These are phyloP conservation scores for Aselliscus stoliczkanus DNA, from an alignment of 2,797 vertebrate species.

Conservation along the genomic window DNA sequence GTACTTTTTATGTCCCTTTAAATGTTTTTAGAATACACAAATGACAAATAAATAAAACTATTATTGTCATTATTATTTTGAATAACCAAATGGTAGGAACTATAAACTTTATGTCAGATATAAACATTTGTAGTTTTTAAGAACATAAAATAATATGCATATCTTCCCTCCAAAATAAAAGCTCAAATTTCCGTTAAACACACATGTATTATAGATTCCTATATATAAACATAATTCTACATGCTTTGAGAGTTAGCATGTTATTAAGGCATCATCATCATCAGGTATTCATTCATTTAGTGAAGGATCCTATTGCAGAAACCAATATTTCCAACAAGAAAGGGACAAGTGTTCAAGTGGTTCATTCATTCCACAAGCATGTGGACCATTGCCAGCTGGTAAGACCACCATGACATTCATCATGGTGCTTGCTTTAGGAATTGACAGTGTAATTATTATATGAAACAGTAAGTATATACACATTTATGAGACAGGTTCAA, in stretches of 20 bases:
- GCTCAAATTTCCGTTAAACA: background rate
- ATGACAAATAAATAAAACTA: background rate
- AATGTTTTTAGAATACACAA: background rate
- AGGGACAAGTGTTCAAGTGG: background rate
- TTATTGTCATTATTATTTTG: background rate
- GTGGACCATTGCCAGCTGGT: background rate
- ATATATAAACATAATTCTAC: background rate
- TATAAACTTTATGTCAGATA: background rate
- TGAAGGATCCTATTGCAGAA: background rate
- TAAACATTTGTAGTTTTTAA: background rate
- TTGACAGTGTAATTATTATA: background rate
- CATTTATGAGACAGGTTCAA: background rate
- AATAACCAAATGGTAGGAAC: background rate
- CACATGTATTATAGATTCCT: background rate
- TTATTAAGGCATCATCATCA: background rate
- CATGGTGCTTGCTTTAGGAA: background rate
- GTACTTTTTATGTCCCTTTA: background rate
- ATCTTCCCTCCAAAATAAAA: background rate
- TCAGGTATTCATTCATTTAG: background rate
- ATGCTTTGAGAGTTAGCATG: background rate
- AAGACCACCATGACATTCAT: background rate
- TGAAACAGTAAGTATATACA: background rate
- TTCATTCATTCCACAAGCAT: background rate
- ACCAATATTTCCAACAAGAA: background rate
- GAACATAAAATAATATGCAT: background rate